Base-by-base conservation (phyloP, 1,140 invertebrate species). In the Rhizoglyphus robini region DNA sequence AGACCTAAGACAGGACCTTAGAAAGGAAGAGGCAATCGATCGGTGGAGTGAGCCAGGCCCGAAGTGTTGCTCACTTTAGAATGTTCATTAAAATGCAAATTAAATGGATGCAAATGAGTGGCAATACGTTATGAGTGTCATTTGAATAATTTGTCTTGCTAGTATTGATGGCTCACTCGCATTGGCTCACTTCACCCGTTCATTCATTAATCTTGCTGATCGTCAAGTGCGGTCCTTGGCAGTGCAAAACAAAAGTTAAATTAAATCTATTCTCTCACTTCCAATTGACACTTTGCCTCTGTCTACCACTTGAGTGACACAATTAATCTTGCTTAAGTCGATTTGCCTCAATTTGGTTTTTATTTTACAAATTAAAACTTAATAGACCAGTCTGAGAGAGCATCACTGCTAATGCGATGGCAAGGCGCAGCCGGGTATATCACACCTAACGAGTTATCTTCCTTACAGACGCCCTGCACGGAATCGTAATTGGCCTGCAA, bases 251-350 rank as follows among this genome's bases (percentile, higher is more conserved):
- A 23, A 46, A 46, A 46, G 41, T 46, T 46, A 46, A 46, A 54
- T 54, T 54, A 20, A 54, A 54, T 54, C 51, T 54, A 27, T 25
- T 27, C 8, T 46, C 23, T 15, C 51, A 54, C 8, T 5, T 54
- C 23, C 51, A 20, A 54, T 54, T 54, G 51, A 25, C 31, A 27
- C 20, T 54, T 23, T 54, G 41, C 15, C 41, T 15, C 41, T 46
- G 15, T 46, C 41, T 46, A 15, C 23, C 41, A 46, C 41, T 46
- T 46, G 41, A 46, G 41, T 54, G 51, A 20, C 51, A 54, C 51
- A 54, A 54, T 54, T 54, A 54, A 54, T 54, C 51, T 54, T 54
- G 51, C 8, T 54, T 54, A 54, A 54, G 51, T 54, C 51, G 23
- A 25, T 54, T 32, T 54, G 51, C 36, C 18, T 41, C 8, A 41